phyloP scores from a whole-genome alignment of 2,888 invertebrate species.

The Hymenopus coronatus region DNA sequence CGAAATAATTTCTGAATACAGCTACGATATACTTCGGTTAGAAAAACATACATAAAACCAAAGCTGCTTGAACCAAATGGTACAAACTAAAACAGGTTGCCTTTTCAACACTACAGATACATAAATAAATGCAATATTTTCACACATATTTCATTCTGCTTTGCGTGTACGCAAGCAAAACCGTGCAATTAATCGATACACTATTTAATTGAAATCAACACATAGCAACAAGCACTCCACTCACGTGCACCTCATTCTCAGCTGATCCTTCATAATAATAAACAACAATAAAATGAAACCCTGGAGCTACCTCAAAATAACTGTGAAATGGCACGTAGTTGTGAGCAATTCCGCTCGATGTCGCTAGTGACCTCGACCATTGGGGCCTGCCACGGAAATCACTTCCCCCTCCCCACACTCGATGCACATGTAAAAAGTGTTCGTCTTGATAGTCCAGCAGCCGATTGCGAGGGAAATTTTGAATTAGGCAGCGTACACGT shows the following conservation, averaged over 20 bases:
- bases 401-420: slow-evolving; percentile 14
- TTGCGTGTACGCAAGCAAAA: no score
- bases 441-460: slow-evolving; percentile 29
- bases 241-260: slow-evolving; percentile 13
- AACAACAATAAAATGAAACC: slow-evolving; percentile 20
- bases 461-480: slow-evolving; percentile 27
- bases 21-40: no score
- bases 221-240: background rate
- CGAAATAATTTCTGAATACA: no score
- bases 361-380: slow-evolving; percentile 22
- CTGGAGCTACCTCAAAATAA: slow-evolving; percentile 19
- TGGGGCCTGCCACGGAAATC: slow-evolving; percentile 19
- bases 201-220: no score
- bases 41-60: no score
- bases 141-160: no score
- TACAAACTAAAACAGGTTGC: no score
- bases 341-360: slow-evolving; percentile 24
- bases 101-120: no score
- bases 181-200: no score
- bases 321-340: slow-evolving; percentile 21
- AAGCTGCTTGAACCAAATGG: no score
- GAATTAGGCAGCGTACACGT: slow-evolving; percentile 27
- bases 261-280: slow-evolving; percentile 11
- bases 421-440: slow-evolving; percentile 30
- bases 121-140: no score